Evolutionary conservation across 2,888 invertebrate species (phyloP), one percentile per base, ranked within the genome.

Genomic region (Macroteleia sp.): DNA sequence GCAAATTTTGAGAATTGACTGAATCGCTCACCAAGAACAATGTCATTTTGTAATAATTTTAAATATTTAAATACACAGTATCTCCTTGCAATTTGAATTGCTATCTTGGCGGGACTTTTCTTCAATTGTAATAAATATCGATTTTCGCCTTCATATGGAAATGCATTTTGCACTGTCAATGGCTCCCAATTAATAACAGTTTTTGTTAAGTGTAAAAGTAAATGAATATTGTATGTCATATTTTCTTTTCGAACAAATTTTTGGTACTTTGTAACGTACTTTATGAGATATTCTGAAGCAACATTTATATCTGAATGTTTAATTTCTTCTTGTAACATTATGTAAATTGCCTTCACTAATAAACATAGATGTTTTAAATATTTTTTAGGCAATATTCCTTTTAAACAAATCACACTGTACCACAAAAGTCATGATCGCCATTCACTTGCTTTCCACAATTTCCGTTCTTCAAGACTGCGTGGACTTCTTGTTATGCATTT

Each of bases 181-280:
- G n/a, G n/a, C n/a, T n/a, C n/a, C n/a, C n/a, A n/a, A n/a, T n/a
- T n/a, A n/a, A n/a, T n/a, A n/a, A n/a, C n/a, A n/a, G n/a, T n/a
- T n/a, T n/a, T n/a, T n/a, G n/a, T n/a, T n/a, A n/a, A n/a, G n/a
- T n/a, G n/a, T n/a, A n/a, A n/a, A n/a, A n/a, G n/a, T n/a, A 54
- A 54, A 39, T 54, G 54, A 17, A 52, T 16, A 19, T 52, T 52
- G 12, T 52, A 52, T 4, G 52, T 54, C 54, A 54, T 54, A 36
- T 28, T 28, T 20, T 5, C 48, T 41, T 50, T 64, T 20, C 64
- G 50, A 30, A 64, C 50, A 19, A 20, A 50, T 20, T 50, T 14
- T 30, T 64, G n/a, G 12, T 48, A 62, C 10, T 10, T 0, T 16
- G 46, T 16, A 12, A 48, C 39, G 14, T 36, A 62, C 16, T 34